Evolutionary conservation across 2,888 invertebrate genomes (phyloP), one percentile per base, ranked within the genome.

Genomic region (Andrena fulva): DNA sequence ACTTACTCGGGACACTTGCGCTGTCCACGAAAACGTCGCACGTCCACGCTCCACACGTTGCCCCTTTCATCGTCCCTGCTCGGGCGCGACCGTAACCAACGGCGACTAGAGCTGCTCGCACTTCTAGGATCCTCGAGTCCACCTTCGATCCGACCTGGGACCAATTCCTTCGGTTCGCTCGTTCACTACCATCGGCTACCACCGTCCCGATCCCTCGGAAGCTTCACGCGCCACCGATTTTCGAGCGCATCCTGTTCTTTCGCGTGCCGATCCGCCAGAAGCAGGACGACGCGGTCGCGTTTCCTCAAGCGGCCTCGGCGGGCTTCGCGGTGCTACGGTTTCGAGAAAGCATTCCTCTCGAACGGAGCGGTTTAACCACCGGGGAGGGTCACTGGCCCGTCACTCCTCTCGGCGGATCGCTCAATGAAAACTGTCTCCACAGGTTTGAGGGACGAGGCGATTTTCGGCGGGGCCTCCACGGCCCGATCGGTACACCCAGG

Each of bases 381-480:
- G 66, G 52, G 29, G 16, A 42, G 42, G 84, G 73, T 84, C 83
- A 76, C 69, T 76, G 83, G 20, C 83, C 42, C 82, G 74, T 75
- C 54, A 52, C 54, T 27, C 60, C 24, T 33, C 62, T 16, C 52
- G 20, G 31, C 52, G 52, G 75, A 78, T 71, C 50, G 42, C 71
- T 84, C 71, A 72, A 71, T 83, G 78, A 79, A 79, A 80, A 75
- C 64, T 69, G 68, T 67, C 64, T 67, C 64, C 80, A 33, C 69
- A 42, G 50, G 52, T 6, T 6, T 29, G 24, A 60, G 27, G 48
- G 62, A 52, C 52, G 33, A 48, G 75, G 54, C 67, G 62, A 78
- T 84, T 83, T 82, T 71, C 63, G 72, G 6, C 68, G 56, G 56
- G 75, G 71, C 74, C 59, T 27, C 33, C 59, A 42, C 7, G 50